Conservation (phyloP, 2,113 vertebrate genomes). For the Condylura cristata region DNA sequence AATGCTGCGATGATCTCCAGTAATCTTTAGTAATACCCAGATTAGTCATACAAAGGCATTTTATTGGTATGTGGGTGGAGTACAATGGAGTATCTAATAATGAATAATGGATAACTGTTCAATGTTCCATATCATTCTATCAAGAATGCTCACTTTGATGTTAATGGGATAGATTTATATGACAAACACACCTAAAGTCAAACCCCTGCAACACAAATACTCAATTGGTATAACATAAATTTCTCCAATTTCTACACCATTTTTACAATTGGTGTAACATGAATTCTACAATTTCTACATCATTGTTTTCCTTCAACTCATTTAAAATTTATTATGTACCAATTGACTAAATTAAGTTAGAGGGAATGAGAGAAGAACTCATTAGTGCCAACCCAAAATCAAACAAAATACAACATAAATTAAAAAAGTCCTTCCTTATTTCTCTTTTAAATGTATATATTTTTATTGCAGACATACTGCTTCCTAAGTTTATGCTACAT, state of each 20-base stretch:
- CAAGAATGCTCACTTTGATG: not conserved
- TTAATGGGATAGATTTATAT: not conserved
- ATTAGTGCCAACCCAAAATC: not conserved
- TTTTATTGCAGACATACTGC: not conserved
- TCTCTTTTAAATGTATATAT: not conserved
- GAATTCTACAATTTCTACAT: not conserved
- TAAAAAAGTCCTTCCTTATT: not conserved
- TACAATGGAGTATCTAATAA: conserved; percentile 9
- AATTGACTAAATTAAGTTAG: not conserved
- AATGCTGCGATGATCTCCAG: not conserved
- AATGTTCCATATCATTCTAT: conserved; percentile 20
- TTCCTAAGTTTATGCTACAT: not conserved
- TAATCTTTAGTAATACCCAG: not conserved
- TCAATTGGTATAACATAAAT: not conserved
- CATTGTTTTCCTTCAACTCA: not conserved
- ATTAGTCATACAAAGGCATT: conserved; percentile 15
- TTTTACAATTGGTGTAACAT: not conserved
- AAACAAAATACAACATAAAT: not conserved
- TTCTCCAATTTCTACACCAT: too few relatives aligned
- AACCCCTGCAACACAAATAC: conserved; percentile 1
- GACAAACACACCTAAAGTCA: not conserved
- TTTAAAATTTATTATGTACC: not conserved
- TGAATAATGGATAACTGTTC: conserved; percentile 34
- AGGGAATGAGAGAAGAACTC: not conserved
- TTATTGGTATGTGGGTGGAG: not conserved